Percentiles rank a stretch among this genome's conserved stretches.
Conservation (phyloP, 2,797 vertebrate genomes). For the Platyrinchus mystaceus region DNA sequence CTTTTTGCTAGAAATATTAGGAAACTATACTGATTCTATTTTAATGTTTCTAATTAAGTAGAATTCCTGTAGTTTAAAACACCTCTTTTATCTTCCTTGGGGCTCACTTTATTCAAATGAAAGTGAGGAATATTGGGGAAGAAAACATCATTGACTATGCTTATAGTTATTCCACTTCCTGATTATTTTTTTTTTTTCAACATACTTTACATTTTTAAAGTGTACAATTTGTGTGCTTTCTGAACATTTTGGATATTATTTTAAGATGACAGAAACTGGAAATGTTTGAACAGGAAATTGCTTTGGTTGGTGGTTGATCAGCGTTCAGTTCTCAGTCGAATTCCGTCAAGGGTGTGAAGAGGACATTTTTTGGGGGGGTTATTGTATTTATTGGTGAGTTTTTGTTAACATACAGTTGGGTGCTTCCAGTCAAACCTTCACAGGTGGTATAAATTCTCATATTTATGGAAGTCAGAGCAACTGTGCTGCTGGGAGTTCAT, state of each 20-base stretch:
- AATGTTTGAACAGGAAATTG: background rate
- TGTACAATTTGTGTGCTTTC: background rate
- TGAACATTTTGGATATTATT: background rate
- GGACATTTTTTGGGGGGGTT: background rate
- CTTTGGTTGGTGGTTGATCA: background rate
- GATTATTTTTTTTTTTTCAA: background rate
- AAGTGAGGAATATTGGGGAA: background rate
- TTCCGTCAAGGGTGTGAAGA: background rate
- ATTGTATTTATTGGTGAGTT: background rate
- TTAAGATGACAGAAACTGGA: background rate
- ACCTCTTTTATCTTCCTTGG: background rate
- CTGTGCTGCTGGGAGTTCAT: background rate
- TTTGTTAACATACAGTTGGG: background rate
- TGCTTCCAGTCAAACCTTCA: background rate
- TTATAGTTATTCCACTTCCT: background rate
- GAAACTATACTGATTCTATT: background rate
- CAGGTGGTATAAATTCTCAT: background rate
- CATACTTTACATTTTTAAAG: background rate
- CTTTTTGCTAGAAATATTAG: background rate
- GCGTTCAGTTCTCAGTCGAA: background rate
- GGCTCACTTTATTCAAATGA: background rate
- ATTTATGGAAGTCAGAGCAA: background rate
- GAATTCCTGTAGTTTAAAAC: background rate
- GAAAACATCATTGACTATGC: background rate
- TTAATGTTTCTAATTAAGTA: background rate